A percentile compares a stretch with the other conserved stretches of the same genome.
Evolutionary conservation across 2,113 vertebrate species (phyloP).

Genomic region (Ceratotherium simum): DNA sequence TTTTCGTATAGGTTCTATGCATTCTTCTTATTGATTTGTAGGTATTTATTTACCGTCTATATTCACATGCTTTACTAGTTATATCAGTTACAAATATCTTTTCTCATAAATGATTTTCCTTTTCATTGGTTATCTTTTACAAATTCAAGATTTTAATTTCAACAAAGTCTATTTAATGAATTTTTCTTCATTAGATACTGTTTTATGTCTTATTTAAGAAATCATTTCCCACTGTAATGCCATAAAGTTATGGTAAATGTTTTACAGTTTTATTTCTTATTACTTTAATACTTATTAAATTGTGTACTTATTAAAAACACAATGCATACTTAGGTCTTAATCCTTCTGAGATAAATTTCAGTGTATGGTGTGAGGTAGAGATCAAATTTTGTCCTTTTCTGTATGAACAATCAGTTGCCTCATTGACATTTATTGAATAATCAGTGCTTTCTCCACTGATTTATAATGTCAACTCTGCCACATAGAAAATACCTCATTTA

Average conservation of each 20-base stretch:
- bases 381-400: background rate
- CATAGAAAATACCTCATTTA: background rate
- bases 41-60: background rate
- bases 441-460: background rate
- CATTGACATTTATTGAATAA: background rate
- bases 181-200: background rate
- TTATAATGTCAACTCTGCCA: background rate
- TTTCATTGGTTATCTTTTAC: background rate
- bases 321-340: background rate
- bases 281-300: background rate
- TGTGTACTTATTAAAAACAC: background rate
- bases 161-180: background rate
- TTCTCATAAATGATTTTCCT: background rate
- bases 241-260: conserved; percentile 2
- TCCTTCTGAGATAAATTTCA: background rate
- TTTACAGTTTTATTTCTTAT: background rate
- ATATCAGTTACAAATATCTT: background rate
- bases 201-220: conserved; percentile 24
- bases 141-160: conserved; percentile 22
- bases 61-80: background rate
- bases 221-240: background rate
- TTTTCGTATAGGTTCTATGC: background rate
- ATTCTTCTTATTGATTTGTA: background rate
- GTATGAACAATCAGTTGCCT: background rate
- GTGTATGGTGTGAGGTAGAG: background rate